Evolutionary conservation across 2,113 vertebrate species (phyloP).

Genomic region (Mus pahari): DNA sequence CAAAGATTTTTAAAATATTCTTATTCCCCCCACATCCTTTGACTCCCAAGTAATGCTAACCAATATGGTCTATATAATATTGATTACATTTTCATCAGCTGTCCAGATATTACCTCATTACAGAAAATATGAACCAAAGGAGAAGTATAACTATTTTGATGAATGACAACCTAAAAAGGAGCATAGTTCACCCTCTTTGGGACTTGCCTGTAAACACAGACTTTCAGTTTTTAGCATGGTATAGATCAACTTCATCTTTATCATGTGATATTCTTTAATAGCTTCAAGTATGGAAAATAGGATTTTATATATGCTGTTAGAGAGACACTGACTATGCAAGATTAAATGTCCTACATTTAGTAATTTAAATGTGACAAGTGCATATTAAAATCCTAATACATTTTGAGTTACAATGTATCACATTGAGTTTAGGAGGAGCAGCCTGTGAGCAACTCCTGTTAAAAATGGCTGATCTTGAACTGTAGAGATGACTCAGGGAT

Average conservation of each 20-base stretch:
- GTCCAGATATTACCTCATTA: neutral
- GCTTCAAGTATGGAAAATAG: neutral
- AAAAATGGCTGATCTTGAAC: neutral
- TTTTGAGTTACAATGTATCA: neutral
- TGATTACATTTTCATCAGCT: neutral
- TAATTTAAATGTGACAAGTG: neutral
- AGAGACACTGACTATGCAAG: neutral
- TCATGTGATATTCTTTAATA: neutral
- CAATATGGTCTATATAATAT: neutral
- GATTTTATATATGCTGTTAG: neutral
- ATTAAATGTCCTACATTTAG: neutral
- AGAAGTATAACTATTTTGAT: neutral
- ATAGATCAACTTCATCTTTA: neutral
- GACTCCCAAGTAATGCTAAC: neutral
- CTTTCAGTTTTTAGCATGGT: neutral
- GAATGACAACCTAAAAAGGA: neutral
- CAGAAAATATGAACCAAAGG: neutral
- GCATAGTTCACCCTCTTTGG: neutral
- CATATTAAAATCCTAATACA: neutral
- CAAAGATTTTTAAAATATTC: neutral
- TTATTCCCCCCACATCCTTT: neutral
- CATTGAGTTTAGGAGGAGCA: neutral
- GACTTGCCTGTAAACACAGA: neutral
- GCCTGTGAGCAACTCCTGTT: neutral
- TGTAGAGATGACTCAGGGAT: too few species aligned